phyloP scores from a whole-genome alignment of 2,113 vertebrate genomes.

The Xenopus borealis region DNA sequence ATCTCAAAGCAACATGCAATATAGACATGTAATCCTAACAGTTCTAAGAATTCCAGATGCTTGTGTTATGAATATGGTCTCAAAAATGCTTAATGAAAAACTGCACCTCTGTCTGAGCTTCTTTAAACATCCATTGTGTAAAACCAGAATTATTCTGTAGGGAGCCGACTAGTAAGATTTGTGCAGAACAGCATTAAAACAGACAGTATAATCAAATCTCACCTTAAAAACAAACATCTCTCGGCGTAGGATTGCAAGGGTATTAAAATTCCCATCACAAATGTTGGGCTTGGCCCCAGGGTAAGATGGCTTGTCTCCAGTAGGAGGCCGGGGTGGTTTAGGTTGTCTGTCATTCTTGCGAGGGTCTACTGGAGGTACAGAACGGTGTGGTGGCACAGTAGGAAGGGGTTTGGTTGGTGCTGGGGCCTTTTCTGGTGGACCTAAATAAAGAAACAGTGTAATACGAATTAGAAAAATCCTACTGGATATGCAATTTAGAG shows the following conservation, averaged over 20 bases:
- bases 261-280: constrained; percentile 97
- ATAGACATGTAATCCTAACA: constrained; percentile 55
- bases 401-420: constrained; percentile 92
- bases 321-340: constrained; percentile 82
- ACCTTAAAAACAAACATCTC: constrained; percentile 99
- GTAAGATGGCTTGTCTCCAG: constrained; percentile 81
- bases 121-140: constrained; percentile 51
- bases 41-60: constrained; percentile 54
- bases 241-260: constrained; percentile 88
- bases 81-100: constrained; percentile 57
- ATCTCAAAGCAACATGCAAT: constrained; percentile 52
- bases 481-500: too few species aligned
- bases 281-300: constrained; percentile 91
- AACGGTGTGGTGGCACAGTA: constrained; percentile 85
- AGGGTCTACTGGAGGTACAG: constrained; percentile 84
- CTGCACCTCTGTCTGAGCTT: constrained; percentile 49
- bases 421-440: constrained; percentile 89
- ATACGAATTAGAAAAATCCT: too few species aligned
- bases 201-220: constrained; percentile 55
- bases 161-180: constrained; percentile 41
- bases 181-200: constrained; percentile 36
- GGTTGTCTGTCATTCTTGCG: constrained; percentile 89
- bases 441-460: constrained; percentile 64
- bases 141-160: constrained; percentile 47
- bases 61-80: constrained; percentile 56